A percentile compares a stretch with the other conserved stretches of the same genome.
These are phyloP conservation scores for Stomatorhinus walkeri DNA, from an alignment of 2,797 vertebrate genomes.

Conservation along the genomic window DNA sequence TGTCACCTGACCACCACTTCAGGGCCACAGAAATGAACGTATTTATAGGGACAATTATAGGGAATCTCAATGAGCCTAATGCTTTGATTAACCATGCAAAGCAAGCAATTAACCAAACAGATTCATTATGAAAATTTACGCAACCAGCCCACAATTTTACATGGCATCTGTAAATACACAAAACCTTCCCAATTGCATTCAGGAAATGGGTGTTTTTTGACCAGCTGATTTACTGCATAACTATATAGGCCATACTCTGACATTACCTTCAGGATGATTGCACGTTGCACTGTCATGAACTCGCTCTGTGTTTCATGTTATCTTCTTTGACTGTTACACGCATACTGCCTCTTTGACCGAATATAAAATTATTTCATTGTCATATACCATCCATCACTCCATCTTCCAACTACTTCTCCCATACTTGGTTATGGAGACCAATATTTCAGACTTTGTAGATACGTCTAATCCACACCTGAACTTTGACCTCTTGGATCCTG, in stretches of 20 bases:
- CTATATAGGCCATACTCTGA: neutral
- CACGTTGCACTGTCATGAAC: neutral
- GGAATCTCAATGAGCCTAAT: neutral
- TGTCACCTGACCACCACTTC: neutral
- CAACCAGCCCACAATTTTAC: neutral
- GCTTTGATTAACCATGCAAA: neutral
- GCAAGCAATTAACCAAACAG: neutral
- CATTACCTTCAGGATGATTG: neutral
- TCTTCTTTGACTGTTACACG: neutral
- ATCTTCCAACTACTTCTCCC: neutral
- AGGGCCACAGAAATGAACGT: neutral
- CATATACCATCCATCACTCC: neutral
- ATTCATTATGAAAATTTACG: neutral
- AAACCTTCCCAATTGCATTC: neutral
- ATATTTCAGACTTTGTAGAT: neutral
- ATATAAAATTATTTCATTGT: neutral
- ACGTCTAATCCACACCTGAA: neutral
- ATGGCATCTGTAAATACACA: neutral
- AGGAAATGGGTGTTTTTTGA: neutral
- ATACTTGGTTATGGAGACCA: neutral
- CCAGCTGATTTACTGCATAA: neutral
- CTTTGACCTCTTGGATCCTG: neutral
- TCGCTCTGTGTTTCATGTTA: neutral
- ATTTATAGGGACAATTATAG: neutral
- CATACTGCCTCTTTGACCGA: neutral